Evolutionary conservation across 2,888 invertebrate genomes (phyloP).

Genomic region (Synanthedon myopaeformis): DNA sequence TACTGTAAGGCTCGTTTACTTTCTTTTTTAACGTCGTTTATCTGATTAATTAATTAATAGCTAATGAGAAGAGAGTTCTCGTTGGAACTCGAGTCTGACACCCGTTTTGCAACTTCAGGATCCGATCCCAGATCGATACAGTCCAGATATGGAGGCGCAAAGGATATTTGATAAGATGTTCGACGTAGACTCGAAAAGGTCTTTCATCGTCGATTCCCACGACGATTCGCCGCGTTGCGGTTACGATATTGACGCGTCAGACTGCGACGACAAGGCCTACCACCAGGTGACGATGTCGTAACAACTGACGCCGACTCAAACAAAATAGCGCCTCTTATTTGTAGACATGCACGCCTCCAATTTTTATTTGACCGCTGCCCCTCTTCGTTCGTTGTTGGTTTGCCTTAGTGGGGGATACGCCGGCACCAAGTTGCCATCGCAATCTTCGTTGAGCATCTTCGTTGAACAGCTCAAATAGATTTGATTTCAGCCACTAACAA

Average conservation of each 20-base stretch:
- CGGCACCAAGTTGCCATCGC: too few relatives aligned
- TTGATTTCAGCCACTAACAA: too few relatives aligned
- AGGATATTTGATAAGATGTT: conserved; percentile 72
- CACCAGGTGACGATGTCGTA: conserved; percentile 60
- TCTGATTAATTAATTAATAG: too few relatives aligned
- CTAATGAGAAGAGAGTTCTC: too few relatives aligned
- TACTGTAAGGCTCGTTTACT: too few relatives aligned
- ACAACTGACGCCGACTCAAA: conserved; percentile 50
- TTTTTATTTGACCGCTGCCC: conserved; percentile 49
- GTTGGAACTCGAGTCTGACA: conserved; percentile 28
- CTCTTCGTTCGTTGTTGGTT: conserved; percentile 16
- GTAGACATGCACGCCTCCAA: conserved; percentile 65
- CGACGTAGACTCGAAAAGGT: conserved; percentile 64
- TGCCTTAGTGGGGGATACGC: conserved; percentile 1
- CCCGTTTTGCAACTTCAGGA: conserved; percentile 64
- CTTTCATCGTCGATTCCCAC: conserved; percentile 51
- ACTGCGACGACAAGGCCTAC: conserved; percentile 63
- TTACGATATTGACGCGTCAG: conserved; percentile 65
- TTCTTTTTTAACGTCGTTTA: too few relatives aligned
- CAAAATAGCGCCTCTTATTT: conserved; percentile 47
- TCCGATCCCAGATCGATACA: conserved; percentile 66
- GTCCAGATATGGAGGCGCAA: conserved; percentile 69
- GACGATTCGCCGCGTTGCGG: conserved; percentile 60
- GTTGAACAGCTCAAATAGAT: too few relatives aligned
- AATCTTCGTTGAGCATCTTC: too few relatives aligned